Base-by-base conservation (phyloP, 2,113 vertebrate genomes). In the Oxygymnocypris stewartii region DNA sequence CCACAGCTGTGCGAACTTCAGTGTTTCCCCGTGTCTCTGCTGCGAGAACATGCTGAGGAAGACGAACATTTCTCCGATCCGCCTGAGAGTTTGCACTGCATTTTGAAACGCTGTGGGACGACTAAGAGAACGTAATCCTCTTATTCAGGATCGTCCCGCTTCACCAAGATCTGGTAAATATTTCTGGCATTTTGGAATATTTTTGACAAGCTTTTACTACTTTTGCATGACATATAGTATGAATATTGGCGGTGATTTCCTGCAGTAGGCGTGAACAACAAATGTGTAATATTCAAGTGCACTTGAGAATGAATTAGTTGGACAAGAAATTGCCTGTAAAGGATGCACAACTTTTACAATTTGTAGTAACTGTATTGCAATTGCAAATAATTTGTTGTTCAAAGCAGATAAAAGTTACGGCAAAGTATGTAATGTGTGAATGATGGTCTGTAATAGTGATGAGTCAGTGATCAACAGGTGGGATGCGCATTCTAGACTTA, bases 111-210 rank as follows among this genome's bases (percentile, higher is more conserved):
- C 85, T 69, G 82, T 40, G 31, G 67, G 51, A 57, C 74, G 69
- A 74, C 44, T 84, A 74, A 84, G 67, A 42, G 82, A 75, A 23
- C 54, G 31, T 84, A 74, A 71, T 37, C 63, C 23, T n/a, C 23
- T 35, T 73, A 42, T 25, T 74, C n/a, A 18, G 82, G 82, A 84
- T 84, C 82, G 82, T 82, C 59, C 84, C 75, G 54, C 31, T 61
- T n/a, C 89, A 25, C 42, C 92, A 84, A 88, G 87, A 88, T 28
- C 87, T 84, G 90, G 90, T 91, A 90, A 91, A 57, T 83, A 87
- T 74, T 63, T 49, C 13, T 67, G 8, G 61, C 20, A 61, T n/a
- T 77, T 57, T 54, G 23, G 8, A 16, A 65, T 73, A 37, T 69
- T 47, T 61, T 35, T 59, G n/a, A 40, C 25, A 67, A 82, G 79